phyloP scores from a whole-genome alignment of 2,888 invertebrate species.

The Lordiphosa fenestrarum region DNA sequence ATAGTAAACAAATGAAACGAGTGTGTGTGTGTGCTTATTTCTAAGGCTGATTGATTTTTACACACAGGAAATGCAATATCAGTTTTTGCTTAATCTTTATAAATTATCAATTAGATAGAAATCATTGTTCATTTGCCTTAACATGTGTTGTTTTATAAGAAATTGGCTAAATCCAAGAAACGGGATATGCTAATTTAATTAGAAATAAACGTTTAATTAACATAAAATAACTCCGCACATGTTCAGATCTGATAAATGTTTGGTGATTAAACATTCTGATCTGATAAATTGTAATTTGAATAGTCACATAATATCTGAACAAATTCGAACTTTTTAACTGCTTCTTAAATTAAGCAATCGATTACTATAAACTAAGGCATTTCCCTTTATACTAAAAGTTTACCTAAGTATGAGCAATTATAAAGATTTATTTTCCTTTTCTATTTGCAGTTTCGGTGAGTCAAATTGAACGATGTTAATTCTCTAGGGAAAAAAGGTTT shows the following conservation, averaged over 20 bases:
- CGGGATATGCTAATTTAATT: conserved; percentile 18
- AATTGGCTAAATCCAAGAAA: conserved; percentile 8
- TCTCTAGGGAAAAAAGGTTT: neutral
- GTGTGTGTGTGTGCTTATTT: conserved; percentile 21
- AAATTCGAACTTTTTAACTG: too few relatives aligned
- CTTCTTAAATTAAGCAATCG: too few relatives aligned
- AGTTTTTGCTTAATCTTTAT: conserved; percentile 22
- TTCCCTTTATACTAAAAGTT: conserved; percentile 19
- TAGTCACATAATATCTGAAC: neutral
- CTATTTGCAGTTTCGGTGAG: conserved; percentile 66
- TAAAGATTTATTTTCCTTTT: conserved; percentile 17
- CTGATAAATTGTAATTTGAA: conserved; percentile 3
- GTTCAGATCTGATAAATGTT: conserved; percentile 15
- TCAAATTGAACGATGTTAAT: conserved; percentile 9
- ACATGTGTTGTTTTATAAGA: conserved; percentile 9
- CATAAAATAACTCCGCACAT: conserved; percentile 10
- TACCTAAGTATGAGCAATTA: conserved; percentile 6
- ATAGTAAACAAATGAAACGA: conserved; percentile 14
- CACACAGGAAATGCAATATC: conserved; percentile 5
- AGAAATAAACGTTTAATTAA: conserved; percentile 3
- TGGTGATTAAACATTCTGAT: conserved; percentile 1
- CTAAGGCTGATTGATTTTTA: conserved; percentile 28
- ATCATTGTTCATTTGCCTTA: conserved; percentile 15
- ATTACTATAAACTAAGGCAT: conserved; percentile 5
- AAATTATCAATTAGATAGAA: conserved; percentile 15